Evolutionary conservation across 2,797 vertebrate genomes (phyloP).

Genomic region (Tenualosa ilisha): DNA sequence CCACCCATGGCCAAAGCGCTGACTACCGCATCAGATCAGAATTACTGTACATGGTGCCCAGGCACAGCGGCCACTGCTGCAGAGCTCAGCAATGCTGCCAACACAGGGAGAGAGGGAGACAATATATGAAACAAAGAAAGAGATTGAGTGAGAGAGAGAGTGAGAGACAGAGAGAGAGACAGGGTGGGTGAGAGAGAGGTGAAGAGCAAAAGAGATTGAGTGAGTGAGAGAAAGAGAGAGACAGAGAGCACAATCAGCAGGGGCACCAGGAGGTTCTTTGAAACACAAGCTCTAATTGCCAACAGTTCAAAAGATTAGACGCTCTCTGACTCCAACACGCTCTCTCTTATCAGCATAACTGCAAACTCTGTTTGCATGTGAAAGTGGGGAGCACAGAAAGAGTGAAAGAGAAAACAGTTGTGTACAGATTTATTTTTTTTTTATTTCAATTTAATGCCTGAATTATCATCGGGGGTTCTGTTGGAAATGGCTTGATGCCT

Average conservation of each 20-base stretch:
- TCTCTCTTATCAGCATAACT: background rate
- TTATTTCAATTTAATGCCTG: background rate
- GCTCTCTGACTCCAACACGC: background rate
- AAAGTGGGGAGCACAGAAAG: background rate
- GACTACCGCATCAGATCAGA: background rate
- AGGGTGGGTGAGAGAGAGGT: too few species aligned
- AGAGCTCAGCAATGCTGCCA: background rate
- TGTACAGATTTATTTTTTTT: background rate
- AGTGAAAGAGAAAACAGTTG: background rate
- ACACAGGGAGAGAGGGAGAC: background rate
- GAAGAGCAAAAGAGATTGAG: too few species aligned
- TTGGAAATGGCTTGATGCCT: background rate
- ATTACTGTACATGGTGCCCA: background rate
- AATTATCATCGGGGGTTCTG: background rate
- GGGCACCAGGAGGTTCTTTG: background rate
- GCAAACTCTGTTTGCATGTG: background rate
- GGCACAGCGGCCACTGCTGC: background rate
- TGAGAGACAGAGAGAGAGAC: too few species aligned
- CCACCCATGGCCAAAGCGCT: conserved; percentile 23
- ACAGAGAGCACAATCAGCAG: background rate
- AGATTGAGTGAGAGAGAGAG: too few species aligned
- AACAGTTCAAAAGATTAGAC: background rate
- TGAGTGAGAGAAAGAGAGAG: too few species aligned
- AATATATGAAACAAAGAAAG: background rate
- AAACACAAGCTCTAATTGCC: background rate